Base-by-base conservation (phyloP, 2,113 vertebrate species). In the Orthonyx spaldingii region DNA sequence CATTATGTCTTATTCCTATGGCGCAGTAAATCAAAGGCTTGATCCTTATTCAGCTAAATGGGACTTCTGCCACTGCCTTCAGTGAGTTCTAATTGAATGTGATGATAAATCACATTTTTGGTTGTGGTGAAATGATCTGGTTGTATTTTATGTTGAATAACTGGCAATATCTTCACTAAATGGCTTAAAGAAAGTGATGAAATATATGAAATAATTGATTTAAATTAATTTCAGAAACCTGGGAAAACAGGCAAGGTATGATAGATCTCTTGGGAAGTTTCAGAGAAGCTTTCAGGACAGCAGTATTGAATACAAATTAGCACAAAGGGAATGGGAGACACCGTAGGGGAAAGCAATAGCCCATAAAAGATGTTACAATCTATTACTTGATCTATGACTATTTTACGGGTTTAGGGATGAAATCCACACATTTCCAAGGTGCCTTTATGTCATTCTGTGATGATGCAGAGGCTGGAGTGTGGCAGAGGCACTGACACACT, bases 141-240 rank as follows among this genome's bases (percentile, higher is more conserved):
- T 65, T 84, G 65, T 92, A 92, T 96, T 93, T 96, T 95, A 96
- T 68, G 32, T 87, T 95, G 89, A 92, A 71, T 91, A 90, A 94
- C 89, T 90, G 49, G 64, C 52, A 72, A 5, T 89, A 87, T 89
- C 63, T 93, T 70, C 83, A 71, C 83, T 90, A 93, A 97, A 94
- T 90, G 86, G 65, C 41, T 83, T 84, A 69, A 90, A 91, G 55
- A 94, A 95, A 93, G 78, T 95, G 72, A 90, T 47, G 85, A 63
- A 85, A 93, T 87, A 50, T 79, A 80, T 92, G 37, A 83, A 89
- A 94, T 94, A 85, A 90, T 88, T 92, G 83, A 93, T 96, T 66
- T 64, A 93, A 92, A 75, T 93, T 92, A 94, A 84, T 84, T 87
- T 94, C 64, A 90, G 85, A 89, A 97, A 72, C 59, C 37, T 75